Evolutionary conservation across 2,888 invertebrate genomes (phyloP), one percentile per base, ranked within the genome.

Genomic region (Achlya flavicornis): DNA sequence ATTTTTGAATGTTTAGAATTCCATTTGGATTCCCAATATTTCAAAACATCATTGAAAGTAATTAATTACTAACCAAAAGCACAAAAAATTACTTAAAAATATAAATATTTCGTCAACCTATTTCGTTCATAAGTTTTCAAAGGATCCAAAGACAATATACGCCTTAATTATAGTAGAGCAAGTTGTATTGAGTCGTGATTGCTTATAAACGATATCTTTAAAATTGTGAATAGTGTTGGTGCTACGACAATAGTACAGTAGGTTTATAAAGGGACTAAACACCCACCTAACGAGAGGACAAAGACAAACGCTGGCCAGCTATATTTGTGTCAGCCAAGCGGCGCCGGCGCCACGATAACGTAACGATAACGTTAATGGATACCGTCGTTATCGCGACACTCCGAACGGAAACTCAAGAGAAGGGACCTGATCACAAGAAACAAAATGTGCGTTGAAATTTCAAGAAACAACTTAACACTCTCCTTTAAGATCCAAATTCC

Each of bases 261-360:
- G 33, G 14, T 60, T 60, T 26, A 19, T 60, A 41, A 60, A 66
- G 72, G 65, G 71, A 67, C 70, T 66, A 74, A 73, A 64, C 65
- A 69, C 70, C 73, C 71, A 77, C 76, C 77, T 78, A 79, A 80
- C 77, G 80, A 81, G 78, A 75, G 76, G 74, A 77, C 81, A 80
- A 84, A 83, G 83, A 83, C 82, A 82, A 85, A 83, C 81, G 83
- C 77, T 81, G 81, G 80, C 83, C 82, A 83, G 86, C 78, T 80
- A 85, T 87, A 88, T 87, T 83, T 77, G 76, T 83, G 81, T 78
- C 80, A 78, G 75, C 74, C 76, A 72, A 75, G 80, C 87, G 90
- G 90, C 92, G 92, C 91, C 91, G 91, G 91, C 92, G 91, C 90
- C 84, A 75, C 86, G 91, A 91, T 90, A 90, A 87, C 87, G 84